Evolutionary conservation across 1,140 invertebrate genomes (phyloP).

Genomic region (Maniola jurtina): DNA sequence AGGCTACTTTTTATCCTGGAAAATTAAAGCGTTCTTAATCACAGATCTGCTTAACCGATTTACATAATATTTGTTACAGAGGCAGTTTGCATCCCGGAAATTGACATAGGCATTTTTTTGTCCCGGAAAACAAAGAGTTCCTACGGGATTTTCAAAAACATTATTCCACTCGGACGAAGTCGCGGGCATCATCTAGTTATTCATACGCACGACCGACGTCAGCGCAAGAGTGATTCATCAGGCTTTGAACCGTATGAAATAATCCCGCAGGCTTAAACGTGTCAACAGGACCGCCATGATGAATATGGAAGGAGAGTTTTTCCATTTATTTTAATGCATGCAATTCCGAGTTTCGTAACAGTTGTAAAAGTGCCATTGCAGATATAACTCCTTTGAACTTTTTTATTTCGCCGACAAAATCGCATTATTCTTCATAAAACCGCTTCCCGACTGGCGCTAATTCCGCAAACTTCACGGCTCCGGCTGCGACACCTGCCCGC

Average conservation of each 20-base stretch:
- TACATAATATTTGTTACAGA: no score
- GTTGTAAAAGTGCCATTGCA: conserved; percentile 26
- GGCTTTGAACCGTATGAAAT: background rate
- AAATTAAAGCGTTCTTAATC: no score
- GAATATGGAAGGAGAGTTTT: conserved; percentile 15
- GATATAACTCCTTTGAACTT: conserved; percentile 39
- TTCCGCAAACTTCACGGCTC: conserved; percentile 46
- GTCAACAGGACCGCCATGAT: background rate
- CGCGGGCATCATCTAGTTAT: no score
- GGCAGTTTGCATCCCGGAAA: no score
- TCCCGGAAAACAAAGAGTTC: no score
- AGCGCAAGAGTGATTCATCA: no score
- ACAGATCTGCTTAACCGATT: no score
- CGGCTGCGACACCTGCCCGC: conserved; percentile 52
- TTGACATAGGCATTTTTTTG: no score
- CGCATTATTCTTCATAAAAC: conserved; percentile 52
- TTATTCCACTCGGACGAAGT: no score
- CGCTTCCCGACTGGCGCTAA: conserved; percentile 42
- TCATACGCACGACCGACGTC: background rate
- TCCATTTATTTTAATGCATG: conserved; percentile 27
- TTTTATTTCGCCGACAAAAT: conserved; percentile 50
- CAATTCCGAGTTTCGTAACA: conserved; percentile 23
- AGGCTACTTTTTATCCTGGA: no score
- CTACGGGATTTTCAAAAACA: no score
- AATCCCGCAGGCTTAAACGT: background rate